Conservation (phyloP, 1,140 invertebrate species). For the Trichogramma pretiosum region DNA sequence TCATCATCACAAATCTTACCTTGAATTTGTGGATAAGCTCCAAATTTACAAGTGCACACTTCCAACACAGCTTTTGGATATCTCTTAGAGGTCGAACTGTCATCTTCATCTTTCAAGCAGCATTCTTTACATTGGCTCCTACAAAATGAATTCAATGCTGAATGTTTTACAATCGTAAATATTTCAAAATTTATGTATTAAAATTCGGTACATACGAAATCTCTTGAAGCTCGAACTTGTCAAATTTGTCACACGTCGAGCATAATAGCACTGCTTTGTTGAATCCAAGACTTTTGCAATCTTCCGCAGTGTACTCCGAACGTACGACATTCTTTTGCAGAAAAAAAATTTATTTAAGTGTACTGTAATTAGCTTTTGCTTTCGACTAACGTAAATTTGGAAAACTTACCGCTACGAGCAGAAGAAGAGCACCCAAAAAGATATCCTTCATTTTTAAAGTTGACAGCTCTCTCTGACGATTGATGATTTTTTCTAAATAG, state of each 20-base stretch:
- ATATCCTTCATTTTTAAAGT: slow-evolving; percentile 5
- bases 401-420: slow-evolving; percentile 1
- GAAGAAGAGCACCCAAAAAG: neutral
- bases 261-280: slow-evolving; percentile 79
- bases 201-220: slow-evolving; percentile 47
- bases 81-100: slow-evolving; percentile 52
- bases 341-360: neutral
- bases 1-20: slow-evolving; percentile 47
- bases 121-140: slow-evolving; percentile 61
- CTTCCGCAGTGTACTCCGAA: slow-evolving; percentile 63
- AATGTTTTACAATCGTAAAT: neutral
- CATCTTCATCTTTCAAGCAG: slow-evolving; percentile 57
- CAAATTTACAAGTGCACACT: slow-evolving; percentile 93
- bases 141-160: too few relatives aligned
- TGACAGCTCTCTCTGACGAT: too few relatives aligned
- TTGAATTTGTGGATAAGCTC: slow-evolving; percentile 91
- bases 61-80: slow-evolving; percentile 82
- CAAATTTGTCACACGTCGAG: slow-evolving; percentile 77
- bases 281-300: slow-evolving; percentile 79
- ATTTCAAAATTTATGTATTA: neutral
- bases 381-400: too few relatives aligned
- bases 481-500: neutral
- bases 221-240: slow-evolving; percentile 64
- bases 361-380: neutral
- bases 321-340: neutral